These are phyloP conservation scores for Autographa gamma DNA, from an alignment of 2,888 invertebrate species.

Conservation along the genomic window DNA sequence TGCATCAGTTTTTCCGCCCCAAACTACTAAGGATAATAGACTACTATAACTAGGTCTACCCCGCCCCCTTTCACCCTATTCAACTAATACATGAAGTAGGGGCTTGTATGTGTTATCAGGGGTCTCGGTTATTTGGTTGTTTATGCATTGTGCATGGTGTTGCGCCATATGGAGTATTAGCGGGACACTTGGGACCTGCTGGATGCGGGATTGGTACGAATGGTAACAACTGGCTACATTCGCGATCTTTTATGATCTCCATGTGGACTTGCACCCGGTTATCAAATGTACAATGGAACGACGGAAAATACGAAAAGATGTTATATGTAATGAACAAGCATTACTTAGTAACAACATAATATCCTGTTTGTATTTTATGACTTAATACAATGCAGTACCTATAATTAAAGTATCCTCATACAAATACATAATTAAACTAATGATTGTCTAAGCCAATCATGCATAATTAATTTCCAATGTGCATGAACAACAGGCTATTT, in stretches of 20 bases:
- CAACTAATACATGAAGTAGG: conserved; percentile 14
- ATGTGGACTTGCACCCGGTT: not conserved
- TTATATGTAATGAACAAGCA: not conserved
- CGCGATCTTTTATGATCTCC: conserved; percentile 49
- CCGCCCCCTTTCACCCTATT: conserved; percentile 28
- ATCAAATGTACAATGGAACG: not conserved
- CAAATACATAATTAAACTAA: conserved; percentile 5
- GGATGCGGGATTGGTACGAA: conserved; percentile 78
- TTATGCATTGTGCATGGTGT: conserved; percentile 78
- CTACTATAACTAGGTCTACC: conserved; percentile 67
- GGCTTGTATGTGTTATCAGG: conserved; percentile 40
- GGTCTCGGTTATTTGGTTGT: conserved; percentile 73
- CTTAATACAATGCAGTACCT: not conserved
- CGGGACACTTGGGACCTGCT: conserved; percentile 84
- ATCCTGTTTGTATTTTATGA: not conserved
- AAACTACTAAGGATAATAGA: conserved; percentile 76
- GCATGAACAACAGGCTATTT: conserved; percentile 15
- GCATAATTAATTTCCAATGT: conserved; percentile 10
- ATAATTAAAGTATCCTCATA: conserved; percentile 2
- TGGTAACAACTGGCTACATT: conserved; percentile 86
- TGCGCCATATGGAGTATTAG: conserved; percentile 88
- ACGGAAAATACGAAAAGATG: not conserved
- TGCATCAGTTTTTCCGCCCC: conserved; percentile 84
- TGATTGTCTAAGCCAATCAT: conserved; percentile 3
- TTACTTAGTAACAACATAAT: not conserved